These are phyloP conservation scores for cat (Felis catus) DNA, from an alignment of 2,113 vertebrate species.

Conservation along the genomic window F.catus_Fca126_mat1.0 CM031414.1:37250001-37250500, in stretches of 20 bases:
- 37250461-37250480: background rate
- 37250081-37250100: too few relatives aligned
- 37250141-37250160: too few relatives aligned
- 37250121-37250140: too few relatives aligned
- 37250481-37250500: background rate
- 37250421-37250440: background rate
- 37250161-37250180: too few relatives aligned
- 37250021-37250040: too few relatives aligned
- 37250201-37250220: too few relatives aligned
- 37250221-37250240: too few relatives aligned
- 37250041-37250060: too few relatives aligned
- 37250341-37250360: background rate
- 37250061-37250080: too few relatives aligned
- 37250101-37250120: too few relatives aligned
- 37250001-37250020: background rate
- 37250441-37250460: background rate
- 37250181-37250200: too few relatives aligned
- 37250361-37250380: background rate
- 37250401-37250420: conserved; percentile 26
- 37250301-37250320: background rate
- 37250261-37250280: background rate
- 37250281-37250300: background rate
- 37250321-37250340: background rate
- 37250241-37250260: background rate
- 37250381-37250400: background rate